Percentiles rank a stretch among this genome's conserved stretches.
Conservation (phyloP, 37 sponge, comb jelly and placozoan species). For the Agelas oroides region DNA sequence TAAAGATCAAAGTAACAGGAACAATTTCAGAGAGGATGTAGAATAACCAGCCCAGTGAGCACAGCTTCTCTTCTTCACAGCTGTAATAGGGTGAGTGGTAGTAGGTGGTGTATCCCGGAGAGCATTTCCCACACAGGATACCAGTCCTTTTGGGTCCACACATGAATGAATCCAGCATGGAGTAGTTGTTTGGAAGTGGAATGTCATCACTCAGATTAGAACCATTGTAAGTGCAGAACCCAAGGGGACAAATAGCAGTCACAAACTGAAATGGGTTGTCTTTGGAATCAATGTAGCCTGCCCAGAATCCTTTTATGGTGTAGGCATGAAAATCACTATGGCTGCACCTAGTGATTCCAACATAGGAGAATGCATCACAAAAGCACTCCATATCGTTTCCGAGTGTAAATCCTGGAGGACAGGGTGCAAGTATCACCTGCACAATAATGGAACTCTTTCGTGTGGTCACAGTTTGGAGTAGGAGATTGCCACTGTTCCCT, state of each 20-base stretch:
- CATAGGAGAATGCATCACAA: background rate
- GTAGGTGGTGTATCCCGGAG: conserved; percentile 15
- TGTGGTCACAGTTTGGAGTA: background rate
- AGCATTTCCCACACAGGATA: conserved; percentile 43
- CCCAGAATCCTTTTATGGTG: conserved; percentile 45
- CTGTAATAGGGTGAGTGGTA: conserved; percentile 47
- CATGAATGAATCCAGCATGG: conserved; percentile 30
- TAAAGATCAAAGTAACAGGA: conserved; percentile 52
- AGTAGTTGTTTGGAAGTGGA: conserved; percentile 5
- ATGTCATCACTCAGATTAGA: background rate
- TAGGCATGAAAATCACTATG: background rate
- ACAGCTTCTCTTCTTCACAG: background rate
- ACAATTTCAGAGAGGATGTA: conserved; percentile 58
- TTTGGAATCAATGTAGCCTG: conserved; percentile 22
- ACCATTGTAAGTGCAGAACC: background rate
- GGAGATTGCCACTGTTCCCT: background rate
- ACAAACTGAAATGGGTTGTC: background rate
- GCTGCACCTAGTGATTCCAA: background rate
- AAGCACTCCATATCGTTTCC: background rate
- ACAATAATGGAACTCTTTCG: conserved; percentile 2
- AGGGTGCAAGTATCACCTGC: conserved; percentile 4
- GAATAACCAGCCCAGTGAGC: conserved; percentile 26
- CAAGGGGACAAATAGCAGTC: conserved; percentile 1
- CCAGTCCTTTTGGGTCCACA: conserved; percentile 39
- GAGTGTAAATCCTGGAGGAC: conserved; percentile 45